Conservation (phyloP, 2,797 vertebrate species). For the Manis crassicaudata region DNA sequence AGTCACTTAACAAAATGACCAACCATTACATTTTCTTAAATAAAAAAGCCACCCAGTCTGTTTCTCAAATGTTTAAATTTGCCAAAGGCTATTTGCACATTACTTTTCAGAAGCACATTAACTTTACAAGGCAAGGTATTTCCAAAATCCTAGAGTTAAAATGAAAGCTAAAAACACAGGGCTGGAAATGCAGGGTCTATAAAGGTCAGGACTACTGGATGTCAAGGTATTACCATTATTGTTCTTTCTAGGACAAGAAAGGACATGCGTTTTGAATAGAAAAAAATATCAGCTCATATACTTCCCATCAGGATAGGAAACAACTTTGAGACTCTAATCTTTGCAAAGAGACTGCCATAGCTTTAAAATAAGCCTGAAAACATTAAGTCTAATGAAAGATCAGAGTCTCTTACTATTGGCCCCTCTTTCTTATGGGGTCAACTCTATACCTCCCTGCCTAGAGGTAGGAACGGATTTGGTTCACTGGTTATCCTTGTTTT, state of each 20-base stretch:
- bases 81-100: not conserved
- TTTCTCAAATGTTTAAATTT: not conserved
- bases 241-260: conserved; percentile 17
- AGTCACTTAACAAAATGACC: not conserved
- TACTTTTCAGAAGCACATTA: not conserved
- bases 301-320: not conserved
- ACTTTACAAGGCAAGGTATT: not conserved
- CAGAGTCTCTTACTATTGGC: not conserved
- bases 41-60: not conserved
- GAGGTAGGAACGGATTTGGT: not conserved
- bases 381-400: conserved; percentile 19
- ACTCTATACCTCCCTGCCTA: not conserved
- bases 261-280: not conserved
- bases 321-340: conserved; percentile 9
- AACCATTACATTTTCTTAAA: not conserved
- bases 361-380: not conserved
- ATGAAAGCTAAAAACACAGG: not conserved
- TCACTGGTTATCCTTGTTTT: not conserved
- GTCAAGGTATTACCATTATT: not conserved
- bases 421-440: not conserved
- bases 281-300: not conserved
- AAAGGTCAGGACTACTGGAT: not conserved
- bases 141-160: not conserved
- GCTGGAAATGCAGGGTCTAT: not conserved
- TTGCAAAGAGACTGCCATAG: not conserved